These are phyloP conservation scores for Corydoras sp. DNA, from an alignment of 2,113 vertebrate species.

Conservation along the genomic window DNA sequence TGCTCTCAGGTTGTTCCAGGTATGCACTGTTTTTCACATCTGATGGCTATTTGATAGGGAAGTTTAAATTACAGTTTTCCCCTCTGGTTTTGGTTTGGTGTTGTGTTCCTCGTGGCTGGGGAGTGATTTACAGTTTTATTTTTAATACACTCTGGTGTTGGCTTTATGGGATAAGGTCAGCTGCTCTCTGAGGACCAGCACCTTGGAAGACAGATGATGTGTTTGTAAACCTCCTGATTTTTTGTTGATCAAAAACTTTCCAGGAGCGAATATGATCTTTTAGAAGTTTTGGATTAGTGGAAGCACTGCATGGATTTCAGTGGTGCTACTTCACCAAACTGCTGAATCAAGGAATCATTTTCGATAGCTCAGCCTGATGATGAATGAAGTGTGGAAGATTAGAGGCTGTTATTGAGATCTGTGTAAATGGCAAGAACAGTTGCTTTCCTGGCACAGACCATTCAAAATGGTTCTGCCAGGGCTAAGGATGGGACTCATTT, in stretches of 20 bases:
- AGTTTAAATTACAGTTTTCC: conserved; percentile 42
- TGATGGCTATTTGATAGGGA: conserved; percentile 29
- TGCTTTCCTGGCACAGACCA: background rate
- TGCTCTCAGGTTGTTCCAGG: conserved; percentile 27
- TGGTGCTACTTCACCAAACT: conserved; percentile 17
- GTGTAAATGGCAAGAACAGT: background rate
- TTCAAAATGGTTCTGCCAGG: background rate
- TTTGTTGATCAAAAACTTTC: conserved; percentile 34
- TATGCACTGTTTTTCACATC: conserved; percentile 42
- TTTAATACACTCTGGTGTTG: conserved; percentile 34
- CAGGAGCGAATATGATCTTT: conserved; percentile 13
- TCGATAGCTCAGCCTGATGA: background rate
- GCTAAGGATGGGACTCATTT: background rate
- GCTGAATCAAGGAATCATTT: conserved; percentile 6
- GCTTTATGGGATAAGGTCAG: conserved; percentile 32
- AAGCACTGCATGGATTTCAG: background rate
- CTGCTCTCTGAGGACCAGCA: conserved; percentile 14
- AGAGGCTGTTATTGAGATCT: background rate
- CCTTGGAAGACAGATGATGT: conserved; percentile 17
- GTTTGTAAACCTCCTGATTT: conserved; percentile 32
- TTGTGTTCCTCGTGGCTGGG: conserved; percentile 30
- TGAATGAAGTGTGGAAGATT: background rate
- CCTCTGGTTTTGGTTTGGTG: conserved; percentile 38
- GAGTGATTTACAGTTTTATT: conserved; percentile 41
- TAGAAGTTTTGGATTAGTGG: conserved; percentile 7